These are phyloP conservation scores for Poecile montanus DNA, from an alignment of 2,797 vertebrate species.

Conservation along the genomic window DNA sequence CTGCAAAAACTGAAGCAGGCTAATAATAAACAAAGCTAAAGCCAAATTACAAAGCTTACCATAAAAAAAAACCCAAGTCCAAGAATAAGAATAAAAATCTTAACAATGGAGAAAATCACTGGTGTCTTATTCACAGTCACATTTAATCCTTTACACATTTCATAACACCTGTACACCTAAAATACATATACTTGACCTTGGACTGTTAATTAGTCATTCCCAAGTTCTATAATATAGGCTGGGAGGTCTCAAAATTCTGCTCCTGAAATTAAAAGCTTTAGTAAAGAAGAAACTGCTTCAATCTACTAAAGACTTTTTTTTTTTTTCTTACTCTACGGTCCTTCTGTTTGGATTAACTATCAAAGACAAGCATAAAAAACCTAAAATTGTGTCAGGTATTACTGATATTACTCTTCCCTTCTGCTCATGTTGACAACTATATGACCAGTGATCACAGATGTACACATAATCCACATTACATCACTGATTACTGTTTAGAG, in stretches of 20 bases:
- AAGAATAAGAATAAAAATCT: neutral
- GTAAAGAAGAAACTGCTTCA: neutral
- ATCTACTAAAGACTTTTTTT: neutral
- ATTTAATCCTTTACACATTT: neutral
- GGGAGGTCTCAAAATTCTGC: neutral
- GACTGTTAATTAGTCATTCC: neutral
- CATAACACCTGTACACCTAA: neutral
- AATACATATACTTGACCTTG: neutral
- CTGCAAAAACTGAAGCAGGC: neutral
- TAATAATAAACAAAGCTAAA: neutral
- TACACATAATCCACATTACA: neutral
- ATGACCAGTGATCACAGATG: rapidly evolving
- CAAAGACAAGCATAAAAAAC: neutral
- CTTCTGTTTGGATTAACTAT: neutral
- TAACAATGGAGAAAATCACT: neutral
- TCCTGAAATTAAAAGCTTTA: neutral
- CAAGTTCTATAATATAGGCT: neutral
- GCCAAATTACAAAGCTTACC: neutral
- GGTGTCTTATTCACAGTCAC: neutral
- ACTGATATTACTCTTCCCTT: neutral
- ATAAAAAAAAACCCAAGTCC: neutral
- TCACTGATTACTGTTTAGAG: neutral
- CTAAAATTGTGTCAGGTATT: neutral
- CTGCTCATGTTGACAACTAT: neutral
- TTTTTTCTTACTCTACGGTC: neutral